Percentiles rank a stretch among this genome's conserved stretches.
Conservation (phyloP, 2,113 vertebrate genomes). For the Gymnobelideus leadbeateri region DNA sequence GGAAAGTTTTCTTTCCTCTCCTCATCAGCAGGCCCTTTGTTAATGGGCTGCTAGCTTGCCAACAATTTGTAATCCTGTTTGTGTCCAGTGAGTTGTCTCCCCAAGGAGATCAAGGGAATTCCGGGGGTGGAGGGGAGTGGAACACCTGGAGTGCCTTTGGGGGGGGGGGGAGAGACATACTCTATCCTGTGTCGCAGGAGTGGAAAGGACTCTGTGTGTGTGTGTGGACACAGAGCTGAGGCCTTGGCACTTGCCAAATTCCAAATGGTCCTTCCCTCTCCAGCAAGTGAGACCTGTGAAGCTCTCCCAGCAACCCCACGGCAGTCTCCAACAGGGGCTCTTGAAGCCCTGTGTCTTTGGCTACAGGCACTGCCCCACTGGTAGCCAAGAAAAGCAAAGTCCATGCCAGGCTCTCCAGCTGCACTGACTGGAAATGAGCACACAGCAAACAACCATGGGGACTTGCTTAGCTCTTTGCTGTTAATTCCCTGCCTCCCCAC, state of each 20-base stretch:
- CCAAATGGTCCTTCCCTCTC: conserved; percentile 70
- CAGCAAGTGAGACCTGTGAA: conserved; percentile 78
- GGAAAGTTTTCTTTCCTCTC: conserved; percentile 18
- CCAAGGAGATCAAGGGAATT: conserved; percentile 50
- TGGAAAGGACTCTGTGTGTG: conserved; percentile 43
- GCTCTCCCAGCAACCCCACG: conserved; percentile 61
- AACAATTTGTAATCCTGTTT: conserved; percentile 50
- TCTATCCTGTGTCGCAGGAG: conserved; percentile 35
- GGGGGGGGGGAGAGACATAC: conserved; percentile 37
- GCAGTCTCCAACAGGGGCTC: conserved; percentile 69
- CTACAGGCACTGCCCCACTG: conserved; percentile 65
- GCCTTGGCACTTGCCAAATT: conserved; percentile 59
- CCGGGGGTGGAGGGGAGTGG: fast-evolving
- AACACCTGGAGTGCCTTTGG: conserved; percentile 46
- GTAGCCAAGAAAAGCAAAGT: conserved; percentile 69
- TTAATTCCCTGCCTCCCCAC: conserved; percentile 25
- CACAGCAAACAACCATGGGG: conserved; percentile 32
- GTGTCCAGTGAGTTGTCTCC: conserved; percentile 60
- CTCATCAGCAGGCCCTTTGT: not conserved
- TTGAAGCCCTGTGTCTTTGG: conserved; percentile 72
- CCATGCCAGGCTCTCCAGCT: conserved; percentile 68
- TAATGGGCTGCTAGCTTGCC: conserved; percentile 49
- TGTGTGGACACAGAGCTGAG: not conserved
- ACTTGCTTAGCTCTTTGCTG: conserved; percentile 44
- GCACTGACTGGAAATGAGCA: conserved; percentile 66